phyloP scores from a whole-genome alignment of 2,113 vertebrate species.

The Aspiorhynchus laticeps region DNA sequence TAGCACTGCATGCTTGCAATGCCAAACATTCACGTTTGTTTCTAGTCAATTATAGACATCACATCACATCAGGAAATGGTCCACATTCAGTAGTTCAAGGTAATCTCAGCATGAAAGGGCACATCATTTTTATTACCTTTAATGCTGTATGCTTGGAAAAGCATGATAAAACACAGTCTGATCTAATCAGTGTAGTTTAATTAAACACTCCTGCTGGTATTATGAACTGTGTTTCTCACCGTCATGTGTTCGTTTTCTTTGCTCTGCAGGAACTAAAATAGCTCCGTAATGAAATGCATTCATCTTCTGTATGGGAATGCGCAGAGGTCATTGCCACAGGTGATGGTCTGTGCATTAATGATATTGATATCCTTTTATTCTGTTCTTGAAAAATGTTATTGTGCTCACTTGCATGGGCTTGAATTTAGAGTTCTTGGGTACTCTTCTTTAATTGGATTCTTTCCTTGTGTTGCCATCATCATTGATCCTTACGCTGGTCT shows the following conservation, averaged over 20 bases:
- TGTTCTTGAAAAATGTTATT: not conserved
- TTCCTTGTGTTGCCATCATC: not conserved
- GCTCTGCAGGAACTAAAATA: conserved; percentile 19
- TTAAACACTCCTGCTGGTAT: not conserved
- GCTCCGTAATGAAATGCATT: not conserved
- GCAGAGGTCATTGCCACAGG: conserved; percentile 4
- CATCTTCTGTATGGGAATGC: conserved; percentile 1
- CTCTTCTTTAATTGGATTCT: not conserved
- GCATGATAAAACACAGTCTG: not conserved
- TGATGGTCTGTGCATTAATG: conserved; percentile 8
- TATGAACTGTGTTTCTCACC: not conserved
- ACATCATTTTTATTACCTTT: not conserved
- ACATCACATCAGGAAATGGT: not conserved
- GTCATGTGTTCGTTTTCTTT: not conserved
- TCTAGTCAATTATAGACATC: not conserved
- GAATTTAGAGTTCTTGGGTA: not conserved
- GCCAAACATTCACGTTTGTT: not conserved
- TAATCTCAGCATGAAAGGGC: not conserved
- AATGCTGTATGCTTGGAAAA: not conserved
- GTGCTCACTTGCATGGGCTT: not conserved
- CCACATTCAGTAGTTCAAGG: not conserved
- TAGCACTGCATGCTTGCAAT: not conserved
- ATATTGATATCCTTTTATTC: conserved; percentile 11
- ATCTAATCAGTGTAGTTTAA: conserved; percentile 12
- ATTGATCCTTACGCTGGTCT: not conserved